These are phyloP conservation scores for Priocnemis perturbator DNA, from an alignment of 2,888 invertebrate species.

Conservation along the genomic window DNA sequence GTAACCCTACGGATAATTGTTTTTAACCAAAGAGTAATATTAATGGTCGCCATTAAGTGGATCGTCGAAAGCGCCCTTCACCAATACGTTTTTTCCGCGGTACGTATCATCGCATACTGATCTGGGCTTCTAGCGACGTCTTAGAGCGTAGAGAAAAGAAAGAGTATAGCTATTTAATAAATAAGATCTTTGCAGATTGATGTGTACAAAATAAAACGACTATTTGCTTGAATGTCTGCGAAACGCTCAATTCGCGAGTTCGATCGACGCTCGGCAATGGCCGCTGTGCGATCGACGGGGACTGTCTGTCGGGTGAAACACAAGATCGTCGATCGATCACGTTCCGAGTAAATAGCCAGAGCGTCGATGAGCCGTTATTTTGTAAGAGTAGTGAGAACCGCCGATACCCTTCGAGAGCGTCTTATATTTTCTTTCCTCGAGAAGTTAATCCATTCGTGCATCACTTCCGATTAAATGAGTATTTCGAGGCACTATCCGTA, in stretches of 20 bases:
- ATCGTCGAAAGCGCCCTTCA: constrained; percentile 34
- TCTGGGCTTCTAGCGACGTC: constrained; percentile 50
- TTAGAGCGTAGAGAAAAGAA: constrained; percentile 48
- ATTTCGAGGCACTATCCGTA: constrained; percentile 7
- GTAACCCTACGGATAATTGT: constrained; percentile 58
- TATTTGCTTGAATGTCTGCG: constrained; percentile 58
- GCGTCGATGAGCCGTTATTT: constrained; percentile 17
- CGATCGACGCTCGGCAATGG: no score
- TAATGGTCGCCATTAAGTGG: constrained; percentile 46
- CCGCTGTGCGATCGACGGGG: not conserved
- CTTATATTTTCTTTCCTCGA: constrained; percentile 25
- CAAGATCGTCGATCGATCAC: not conserved
- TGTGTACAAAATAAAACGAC: constrained; percentile 48
- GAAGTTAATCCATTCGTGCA: constrained; percentile 11
- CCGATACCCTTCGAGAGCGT: constrained; percentile 15
- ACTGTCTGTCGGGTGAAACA: not conserved
- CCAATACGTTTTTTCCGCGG: constrained; percentile 38
- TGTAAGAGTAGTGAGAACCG: constrained; percentile 18
- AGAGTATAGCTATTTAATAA: constrained; percentile 48
- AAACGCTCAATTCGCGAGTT: constrained; percentile 48
- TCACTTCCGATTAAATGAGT: constrained; percentile 20
- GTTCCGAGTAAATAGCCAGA: constrained; percentile 1
- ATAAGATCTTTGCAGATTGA: constrained; percentile 43
- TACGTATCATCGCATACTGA: constrained; percentile 33
- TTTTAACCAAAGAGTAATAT: constrained; percentile 73